Base-by-base conservation (phyloP, 2,797 vertebrate genomes). In the Brachymystax lenok region DNA sequence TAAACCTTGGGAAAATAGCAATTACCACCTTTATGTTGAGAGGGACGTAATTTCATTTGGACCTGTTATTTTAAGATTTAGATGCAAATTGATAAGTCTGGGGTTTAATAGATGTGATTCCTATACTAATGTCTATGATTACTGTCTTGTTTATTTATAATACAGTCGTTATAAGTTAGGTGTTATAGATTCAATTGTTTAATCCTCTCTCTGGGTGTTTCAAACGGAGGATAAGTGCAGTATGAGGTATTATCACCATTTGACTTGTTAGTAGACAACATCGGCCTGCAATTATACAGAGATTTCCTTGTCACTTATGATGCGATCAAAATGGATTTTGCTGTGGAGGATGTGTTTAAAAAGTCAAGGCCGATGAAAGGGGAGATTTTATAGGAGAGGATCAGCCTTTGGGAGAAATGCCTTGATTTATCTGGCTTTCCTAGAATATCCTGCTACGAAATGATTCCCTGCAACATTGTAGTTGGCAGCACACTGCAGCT, bases 1-100 rank as follows among this genome's bases (percentile, higher is more conserved):
- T 78, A 84, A 93, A 71, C 83, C 81, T 81, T 84, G 77, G 86
- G 89, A 88, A 84, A 83, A 88, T 78, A 79, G 67, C 56, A 80
- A 76, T 88, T 88, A 88, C 70, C 51, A 75, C 56, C 30, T 69
- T 77, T 83, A 85, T 83, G 90, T 87, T 78, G 40, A 86, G 81
- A 76, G 76, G 73, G 75, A 83, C 82, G 70, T 33, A 51, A 69
- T 87, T 89, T 82, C 86, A 89, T 86, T n/a, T 21, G 66, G 77
- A 16, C 28, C 33, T 82, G 78, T 90, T 87, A 83, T 77, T 75
- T 76, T 76, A 84, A 76, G 27, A 71, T 71, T 63, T 59, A 19
- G 64, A 30, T 69, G 79, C 77, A 74, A 83, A 84, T 54, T 73
- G 70, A 79, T 12, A 1, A 73, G 56, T 66, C 75, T 84, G 72